Evolutionary conservation across 23 tunicate species (phyloP).

Genomic region (Halocynthia aurantium): DNA sequence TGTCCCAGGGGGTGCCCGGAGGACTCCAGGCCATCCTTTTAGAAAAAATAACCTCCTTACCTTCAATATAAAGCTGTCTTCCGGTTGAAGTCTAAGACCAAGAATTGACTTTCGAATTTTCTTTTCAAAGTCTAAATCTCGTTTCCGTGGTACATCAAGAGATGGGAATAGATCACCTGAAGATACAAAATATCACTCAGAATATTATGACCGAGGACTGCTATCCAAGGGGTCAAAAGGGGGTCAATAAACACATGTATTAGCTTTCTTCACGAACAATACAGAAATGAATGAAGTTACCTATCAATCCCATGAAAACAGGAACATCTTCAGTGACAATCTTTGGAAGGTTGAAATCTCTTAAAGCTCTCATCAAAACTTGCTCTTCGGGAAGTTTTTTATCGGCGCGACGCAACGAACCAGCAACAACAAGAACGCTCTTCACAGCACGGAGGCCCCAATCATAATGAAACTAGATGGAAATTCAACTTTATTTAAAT

Average conservation of each 20-base stretch:
- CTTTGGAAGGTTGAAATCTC: slow-evolving; percentile 91
- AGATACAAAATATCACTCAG: not conserved
- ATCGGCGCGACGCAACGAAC: slow-evolving; percentile 67
- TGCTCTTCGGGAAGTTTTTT: slow-evolving; percentile 80
- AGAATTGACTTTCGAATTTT: slow-evolving; percentile 57
- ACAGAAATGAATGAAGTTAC: slow-evolving; percentile 16
- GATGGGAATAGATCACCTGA: slow-evolving; percentile 84
- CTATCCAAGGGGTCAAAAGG: no score
- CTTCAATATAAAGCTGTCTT: slow-evolving; percentile 80
- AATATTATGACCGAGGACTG: no score
- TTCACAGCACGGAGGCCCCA: slow-evolving; percentile 93
- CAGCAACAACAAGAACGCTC: slow-evolving; percentile 89
- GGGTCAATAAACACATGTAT: no score
- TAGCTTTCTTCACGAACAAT: not conserved
- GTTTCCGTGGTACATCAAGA: slow-evolving; percentile 70
- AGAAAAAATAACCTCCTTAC: slow-evolving; percentile 13
- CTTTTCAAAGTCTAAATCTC: slow-evolving; percentile 70
- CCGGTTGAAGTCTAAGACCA: slow-evolving; percentile 72
- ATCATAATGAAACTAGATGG: slow-evolving; percentile 67
- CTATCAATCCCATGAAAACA: slow-evolving; percentile 84
- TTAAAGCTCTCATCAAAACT: slow-evolving; percentile 80
- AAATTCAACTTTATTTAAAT: not conserved
- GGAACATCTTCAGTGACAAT: slow-evolving; percentile 93
- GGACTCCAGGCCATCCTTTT: not conserved
- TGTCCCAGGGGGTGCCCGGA: not conserved